phyloP scores from a whole-genome alignment of 2,113 vertebrate genomes.

The Ophiodon elongatus region DNA sequence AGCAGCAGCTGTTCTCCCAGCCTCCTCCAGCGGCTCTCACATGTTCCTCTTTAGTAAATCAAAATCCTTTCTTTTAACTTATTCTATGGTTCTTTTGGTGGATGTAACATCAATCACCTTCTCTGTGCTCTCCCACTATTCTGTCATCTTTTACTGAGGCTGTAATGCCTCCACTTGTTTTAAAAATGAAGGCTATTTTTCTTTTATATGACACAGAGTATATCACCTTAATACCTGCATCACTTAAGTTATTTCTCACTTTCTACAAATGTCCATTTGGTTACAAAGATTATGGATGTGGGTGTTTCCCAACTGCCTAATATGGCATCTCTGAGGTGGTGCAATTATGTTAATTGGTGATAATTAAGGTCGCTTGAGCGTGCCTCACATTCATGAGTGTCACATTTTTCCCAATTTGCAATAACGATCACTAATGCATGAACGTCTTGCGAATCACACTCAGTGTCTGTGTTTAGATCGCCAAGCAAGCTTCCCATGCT shows the following conservation, averaged over 20 bases:
- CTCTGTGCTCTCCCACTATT: neutral
- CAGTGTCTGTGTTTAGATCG: neutral
- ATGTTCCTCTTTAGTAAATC: constrained; percentile 20
- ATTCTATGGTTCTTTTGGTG: neutral
- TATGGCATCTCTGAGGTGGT: neutral
- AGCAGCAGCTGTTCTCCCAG: constrained; percentile 36
- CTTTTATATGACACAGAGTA: neutral
- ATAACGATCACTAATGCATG: constrained; percentile 10
- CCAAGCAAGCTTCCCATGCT: neutral
- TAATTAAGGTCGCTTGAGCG: constrained; percentile 19
- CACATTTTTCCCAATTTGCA: constrained; percentile 26
- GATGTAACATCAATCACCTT: neutral
- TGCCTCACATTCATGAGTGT: constrained; percentile 30
- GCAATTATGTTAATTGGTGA: constrained; percentile 37
- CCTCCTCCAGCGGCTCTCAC: constrained; percentile 7
- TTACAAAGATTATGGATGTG: neutral
- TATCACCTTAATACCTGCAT: neutral
- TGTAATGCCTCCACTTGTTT: neutral
- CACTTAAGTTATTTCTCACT: neutral
- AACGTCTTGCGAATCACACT: neutral
- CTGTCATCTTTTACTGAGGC: constrained; percentile 5
- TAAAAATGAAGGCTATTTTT: neutral
- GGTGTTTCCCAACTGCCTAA: neutral
- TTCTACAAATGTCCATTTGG: neutral
- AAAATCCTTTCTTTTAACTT: constrained; percentile 4